These are phyloP conservation scores for Manacus vitellinus DNA, from an alignment of 2,113 vertebrate genomes.

Conservation along the genomic window DNA sequence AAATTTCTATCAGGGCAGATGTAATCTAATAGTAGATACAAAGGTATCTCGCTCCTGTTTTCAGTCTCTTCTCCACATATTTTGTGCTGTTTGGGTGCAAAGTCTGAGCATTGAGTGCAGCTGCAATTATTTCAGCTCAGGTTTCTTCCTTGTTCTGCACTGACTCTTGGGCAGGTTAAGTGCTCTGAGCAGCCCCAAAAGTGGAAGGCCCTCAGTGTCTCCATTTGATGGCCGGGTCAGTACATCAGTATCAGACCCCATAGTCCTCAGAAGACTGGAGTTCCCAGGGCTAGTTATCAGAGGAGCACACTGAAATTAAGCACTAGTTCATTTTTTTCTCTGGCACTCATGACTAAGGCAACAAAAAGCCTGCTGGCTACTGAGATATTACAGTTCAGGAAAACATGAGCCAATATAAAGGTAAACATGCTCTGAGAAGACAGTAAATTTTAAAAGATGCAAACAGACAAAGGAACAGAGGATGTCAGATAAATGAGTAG, in stretches of 20 bases:
- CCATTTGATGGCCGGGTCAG: background rate
- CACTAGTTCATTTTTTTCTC: background rate
- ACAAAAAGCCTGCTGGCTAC: background rate
- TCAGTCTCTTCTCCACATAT: background rate
- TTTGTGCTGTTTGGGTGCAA: background rate
- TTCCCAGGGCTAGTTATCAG: background rate
- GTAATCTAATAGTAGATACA: background rate
- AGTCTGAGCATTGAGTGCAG: background rate
- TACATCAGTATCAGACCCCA: background rate
- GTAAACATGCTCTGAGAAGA: background rate
- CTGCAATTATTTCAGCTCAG: background rate
- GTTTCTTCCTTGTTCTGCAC: background rate
- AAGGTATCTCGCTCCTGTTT: background rate
- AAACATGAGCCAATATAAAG: background rate
- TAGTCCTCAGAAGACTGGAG: background rate
- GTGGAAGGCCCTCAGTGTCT: background rate
- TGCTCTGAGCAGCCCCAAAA: background rate
- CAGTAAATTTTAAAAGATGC: background rate
- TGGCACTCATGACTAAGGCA: background rate
- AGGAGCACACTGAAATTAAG: background rate
- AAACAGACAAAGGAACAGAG: background rate
- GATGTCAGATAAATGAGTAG: background rate
- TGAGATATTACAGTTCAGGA: background rate
- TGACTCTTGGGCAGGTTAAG: background rate
- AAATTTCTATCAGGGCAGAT: background rate